phyloP scores from a whole-genome alignment of 2,113 vertebrate species.

The Butorides virescens region DNA sequence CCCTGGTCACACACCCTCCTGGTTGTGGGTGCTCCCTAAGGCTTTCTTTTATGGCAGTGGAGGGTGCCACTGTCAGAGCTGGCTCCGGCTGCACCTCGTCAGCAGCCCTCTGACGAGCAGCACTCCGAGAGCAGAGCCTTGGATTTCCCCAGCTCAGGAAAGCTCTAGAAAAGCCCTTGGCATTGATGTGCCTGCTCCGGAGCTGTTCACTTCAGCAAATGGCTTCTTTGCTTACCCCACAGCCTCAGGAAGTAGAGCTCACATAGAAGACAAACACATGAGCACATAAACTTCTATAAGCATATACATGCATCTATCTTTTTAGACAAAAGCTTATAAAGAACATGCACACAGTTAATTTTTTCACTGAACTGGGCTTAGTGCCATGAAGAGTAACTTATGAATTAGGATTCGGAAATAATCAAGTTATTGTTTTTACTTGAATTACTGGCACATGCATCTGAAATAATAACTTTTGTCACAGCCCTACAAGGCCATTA shows the following conservation, averaged over 20 bases:
- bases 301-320: background rate
- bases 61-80: no score
- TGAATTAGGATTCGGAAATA: background rate
- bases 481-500: background rate
- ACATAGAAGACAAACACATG: background rate
- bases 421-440: background rate
- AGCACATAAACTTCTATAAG: background rate
- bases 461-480: background rate
- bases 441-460: background rate
- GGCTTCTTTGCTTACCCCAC: background rate
- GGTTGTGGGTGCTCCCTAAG: no score
- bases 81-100: no score
- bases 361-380: background rate
- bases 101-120: no score
- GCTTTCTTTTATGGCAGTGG: no score
- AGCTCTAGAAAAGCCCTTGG: no score
- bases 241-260: background rate
- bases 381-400: background rate
- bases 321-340: background rate
- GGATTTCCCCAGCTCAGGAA: no score
- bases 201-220: no score
- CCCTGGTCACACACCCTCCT: no score
- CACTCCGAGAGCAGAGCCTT: no score
- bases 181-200: no score
- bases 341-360: rapidly evolving